Percentiles rank a stretch among this genome's conserved stretches.
These are phyloP conservation scores for Linnaemya vulpina DNA, from an alignment of 2,888 invertebrate genomes.

Conservation along the genomic window DNA sequence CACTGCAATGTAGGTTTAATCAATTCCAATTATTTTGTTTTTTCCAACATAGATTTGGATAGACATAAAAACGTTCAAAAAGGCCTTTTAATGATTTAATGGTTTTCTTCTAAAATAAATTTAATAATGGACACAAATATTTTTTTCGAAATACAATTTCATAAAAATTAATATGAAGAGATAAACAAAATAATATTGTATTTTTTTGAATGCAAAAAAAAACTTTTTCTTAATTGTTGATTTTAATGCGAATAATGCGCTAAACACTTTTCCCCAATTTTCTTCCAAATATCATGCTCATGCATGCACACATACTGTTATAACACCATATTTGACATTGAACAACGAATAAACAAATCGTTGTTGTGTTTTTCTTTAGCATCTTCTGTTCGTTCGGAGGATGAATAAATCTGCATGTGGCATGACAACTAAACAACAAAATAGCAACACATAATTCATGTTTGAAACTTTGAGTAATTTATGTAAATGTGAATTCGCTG, in stretches of 20 bases:
- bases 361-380: slow-evolving; percentile 15
- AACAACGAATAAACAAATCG: slow-evolving; percentile 34
- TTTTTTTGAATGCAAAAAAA: not conserved
- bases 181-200: not conserved
- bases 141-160: too few relatives aligned
- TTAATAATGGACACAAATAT: too few relatives aligned
- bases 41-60: too few relatives aligned
- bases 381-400: slow-evolving; percentile 23
- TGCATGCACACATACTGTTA: not conserved
- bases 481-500: slow-evolving; percentile 59
- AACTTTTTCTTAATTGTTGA: not conserved
- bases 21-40: too few relatives aligned
- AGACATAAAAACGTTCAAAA: too few relatives aligned
- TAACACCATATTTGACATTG: slow-evolving; percentile 36
- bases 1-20: too few relatives aligned
- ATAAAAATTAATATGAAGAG: too few relatives aligned
- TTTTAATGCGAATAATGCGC: too few relatives aligned
- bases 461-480: slow-evolving; percentile 66
- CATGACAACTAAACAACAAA: slow-evolving; percentile 59
- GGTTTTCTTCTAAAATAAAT: too few relatives aligned
- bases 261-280: too few relatives aligned
- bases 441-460: slow-evolving; percentile 67
- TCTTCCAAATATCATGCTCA: not conserved
- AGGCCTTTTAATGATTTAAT: too few relatives aligned
- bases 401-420: slow-evolving; percentile 52